Base-by-base conservation (phyloP, 1,140 invertebrate species). In the Drosophila novamexicana region DNA sequence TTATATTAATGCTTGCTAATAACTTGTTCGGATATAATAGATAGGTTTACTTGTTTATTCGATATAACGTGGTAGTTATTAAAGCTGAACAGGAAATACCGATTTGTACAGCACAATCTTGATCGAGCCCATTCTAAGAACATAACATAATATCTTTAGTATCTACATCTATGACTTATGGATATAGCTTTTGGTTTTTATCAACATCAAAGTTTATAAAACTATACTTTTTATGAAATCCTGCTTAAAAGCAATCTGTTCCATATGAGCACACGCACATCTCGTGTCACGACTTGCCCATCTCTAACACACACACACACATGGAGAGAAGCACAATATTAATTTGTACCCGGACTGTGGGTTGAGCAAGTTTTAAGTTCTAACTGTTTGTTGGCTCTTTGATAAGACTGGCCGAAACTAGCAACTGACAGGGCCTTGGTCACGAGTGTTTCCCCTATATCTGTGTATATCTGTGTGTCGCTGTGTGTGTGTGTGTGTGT, bases 351-450 rank as follows among this genome's bases (percentile, higher is more conserved):
- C 45, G 40, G 50, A 14, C 53, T 80, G 40, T 45, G 44, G n/a
- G 57, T 65, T 67, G 73, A 79, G 81, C 62, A 66, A 79, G 72
- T 74, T 79, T 79, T 75, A 77, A 82, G 71, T 86, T 86, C 61
- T 79, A 79, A 79, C 67, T 79, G 66, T 75, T 81, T 86, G 83
- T 86, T 88, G 75, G 79, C 53, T 77, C 73, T 71, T 65, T 79
- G 83, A 86, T 88, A 86, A 77, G 56, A 68, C 49, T 62, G 71
- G 65, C 50, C 71, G 52, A 74, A 74, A 74, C 49, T 34, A 71
- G 54, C 63, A 76, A 63, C 63, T 67, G 70, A 59, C 70, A 72
- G 62, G 16, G 69, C 69, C 54, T 54, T 67, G 64, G 64, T 73
- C 70, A 73, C 70, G 70, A 50, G 71, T 74, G 29, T 56, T 59